A percentile compares a stretch with the other conserved stretches of the same genome.
These are phyloP conservation scores for Protosalanx chinensis DNA, from an alignment of 2,797 vertebrate species.

Conservation along the genomic window DNA sequence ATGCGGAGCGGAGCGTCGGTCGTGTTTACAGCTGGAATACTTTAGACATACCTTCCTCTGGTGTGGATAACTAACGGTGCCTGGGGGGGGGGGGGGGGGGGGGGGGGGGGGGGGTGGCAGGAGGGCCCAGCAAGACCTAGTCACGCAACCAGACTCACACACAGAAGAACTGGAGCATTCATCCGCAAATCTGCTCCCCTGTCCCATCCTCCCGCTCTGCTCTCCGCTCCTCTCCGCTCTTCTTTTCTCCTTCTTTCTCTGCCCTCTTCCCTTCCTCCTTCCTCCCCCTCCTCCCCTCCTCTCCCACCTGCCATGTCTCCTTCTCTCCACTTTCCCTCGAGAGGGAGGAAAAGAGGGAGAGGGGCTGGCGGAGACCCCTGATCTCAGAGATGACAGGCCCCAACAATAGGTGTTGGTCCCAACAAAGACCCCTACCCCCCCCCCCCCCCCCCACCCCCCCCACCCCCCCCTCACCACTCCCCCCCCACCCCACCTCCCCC, in stretches of 20 bases:
- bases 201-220: slow-evolving; percentile 19
- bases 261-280: slow-evolving; percentile 3
- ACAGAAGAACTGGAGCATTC: slow-evolving; percentile 39
- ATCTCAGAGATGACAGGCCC: slow-evolving; percentile 68
- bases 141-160: slow-evolving; percentile 60
- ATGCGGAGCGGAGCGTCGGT: slow-evolving; percentile 16
- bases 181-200: slow-evolving; percentile 33
- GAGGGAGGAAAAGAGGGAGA: neutral
- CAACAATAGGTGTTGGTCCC: slow-evolving; percentile 74
- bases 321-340: slow-evolving; percentile 3
- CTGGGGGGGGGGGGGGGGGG: no score
- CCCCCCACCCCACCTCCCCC: no score
- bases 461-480: no score
- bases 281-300: neutral
- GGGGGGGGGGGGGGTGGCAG: no score
- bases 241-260: slow-evolving; percentile 2
- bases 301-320: slow-evolving; percentile 30
- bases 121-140: slow-evolving; percentile 57
- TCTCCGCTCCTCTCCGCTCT: neutral
- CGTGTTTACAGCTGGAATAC: slow-evolving; percentile 65
- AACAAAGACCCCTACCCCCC: slow-evolving; percentile 65
- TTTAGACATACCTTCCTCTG: slow-evolving; percentile 67
- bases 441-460: no score
- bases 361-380: slow-evolving; percentile 56
- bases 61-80: slow-evolving; percentile 66